Base-by-base conservation (phyloP, 2,113 vertebrate species). In the Platichthys stellatus region DNA sequence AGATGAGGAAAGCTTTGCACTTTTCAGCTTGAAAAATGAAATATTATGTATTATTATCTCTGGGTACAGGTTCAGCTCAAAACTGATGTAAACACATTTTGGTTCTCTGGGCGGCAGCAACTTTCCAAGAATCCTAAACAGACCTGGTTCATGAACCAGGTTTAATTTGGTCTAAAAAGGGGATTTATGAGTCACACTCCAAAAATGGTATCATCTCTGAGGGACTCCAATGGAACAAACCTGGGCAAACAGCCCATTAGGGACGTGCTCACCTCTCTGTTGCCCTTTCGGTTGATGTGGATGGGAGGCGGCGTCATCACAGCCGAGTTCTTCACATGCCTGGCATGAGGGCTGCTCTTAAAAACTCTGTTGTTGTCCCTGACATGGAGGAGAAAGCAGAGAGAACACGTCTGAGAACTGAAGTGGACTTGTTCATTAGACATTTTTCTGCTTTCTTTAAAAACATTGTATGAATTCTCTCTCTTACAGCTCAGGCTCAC, bases 251-350 rank as follows among this genome's bases (percentile, higher is more conserved):
- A 13, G 40, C 40, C 10, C 40, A 13, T 43, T 13, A 43, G 40
- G 3, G 8, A 9, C 26, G 17, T 49, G 45, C 94, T 87, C 80
- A 97, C 96, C 95, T 96, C 95, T 91, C 93, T 92, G 85, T 87
- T 93, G 51, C 94, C 93, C 65, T 91, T 92, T 54, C 92, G 89
- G 5, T 96, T 93, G 4, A 95, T 89, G 71, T 89, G 94, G 75
- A 96, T 95, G 1, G 95, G 95, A 17, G 95, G 96, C 0, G 95
- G 96, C 0, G 94, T 97, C 93, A 94, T 93, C 18, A 96, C 91
- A 0, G 78, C 85, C 0, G 91, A 87, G 72, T 80, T 92, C 76
- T 96, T 96, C 3, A 82, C 83, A 71, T 90, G 94, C 83, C 93
- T 93, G 61, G 94, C 93, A 5, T 89, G 86, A 15, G 93, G 86